Base-by-base conservation (phyloP, 2,113 vertebrate genomes). In the Corynorhinus townsendii region DNA sequence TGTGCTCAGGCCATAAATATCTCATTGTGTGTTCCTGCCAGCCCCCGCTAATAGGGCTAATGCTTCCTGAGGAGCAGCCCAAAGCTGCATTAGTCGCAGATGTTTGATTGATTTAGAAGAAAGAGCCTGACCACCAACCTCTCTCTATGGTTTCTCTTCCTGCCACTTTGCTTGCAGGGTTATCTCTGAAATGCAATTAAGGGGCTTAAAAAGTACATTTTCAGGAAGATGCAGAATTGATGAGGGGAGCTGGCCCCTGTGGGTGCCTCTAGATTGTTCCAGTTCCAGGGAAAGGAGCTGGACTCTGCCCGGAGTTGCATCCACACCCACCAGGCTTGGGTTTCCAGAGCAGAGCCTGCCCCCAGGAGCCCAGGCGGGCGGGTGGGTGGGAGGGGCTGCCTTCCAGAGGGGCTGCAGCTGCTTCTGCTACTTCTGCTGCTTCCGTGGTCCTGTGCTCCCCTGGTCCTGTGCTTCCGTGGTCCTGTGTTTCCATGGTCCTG, bases 111-210 rank as follows among this genome's bases (percentile, higher is more conserved):
- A 99, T 99, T 99, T 99, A 99, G 98, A 98, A 98, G 98, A 98
- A 99, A 99, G 98, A 99, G 98, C 98, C 98, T 98, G 97, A 98
- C 98, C 98, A 97, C 98, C 97, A 97, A 93, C 98, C 98, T 97
- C 98, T 99, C 98, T 98, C 98, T 98, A 98, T 97, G 98, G 98
- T 98, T 98, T 98, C 97, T 99, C 99, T 99, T 99, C 99, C 99
- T 99, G 99, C 99, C 99, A 99, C 98, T 98, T 98, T 98, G 98
- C 99, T 99, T 98, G 98, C 98, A 98, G 98, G 99, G 99, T 99
- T 99, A 99, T 99, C 99, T 99, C 98, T 99, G 99, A 99, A 99
- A 99, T 99, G 99, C 99, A 99, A 99, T 99, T 99, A 99, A 99
- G 99, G 98, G 98, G 98, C 98, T 99, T 99, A 98, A 99, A 99